Percentiles rank a stretch among this genome's conserved stretches.
phyloP scores from a whole-genome alignment of 2,888 invertebrate species.

The Phasia obesa region DNA sequence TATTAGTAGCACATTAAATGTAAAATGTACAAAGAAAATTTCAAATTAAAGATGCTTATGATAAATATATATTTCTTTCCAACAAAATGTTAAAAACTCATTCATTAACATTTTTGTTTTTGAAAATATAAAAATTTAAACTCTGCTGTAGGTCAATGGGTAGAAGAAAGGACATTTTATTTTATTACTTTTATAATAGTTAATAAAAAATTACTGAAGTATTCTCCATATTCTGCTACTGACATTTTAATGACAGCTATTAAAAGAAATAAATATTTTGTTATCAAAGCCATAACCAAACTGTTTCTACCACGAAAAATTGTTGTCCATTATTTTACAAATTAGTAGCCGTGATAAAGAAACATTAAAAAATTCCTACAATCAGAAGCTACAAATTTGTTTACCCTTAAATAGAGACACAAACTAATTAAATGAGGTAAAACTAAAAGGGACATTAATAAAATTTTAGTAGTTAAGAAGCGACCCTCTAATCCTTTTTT shows the following conservation, averaged over 20 bases:
- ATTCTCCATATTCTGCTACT: not conserved
- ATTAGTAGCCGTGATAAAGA: conserved; percentile 62
- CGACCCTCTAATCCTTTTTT: too few relatives aligned
- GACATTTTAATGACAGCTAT: conserved; percentile 4
- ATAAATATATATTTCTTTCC: too few relatives aligned
- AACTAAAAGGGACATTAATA: conserved; percentile 18
- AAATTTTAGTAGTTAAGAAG: not conserved
- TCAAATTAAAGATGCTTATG: too few relatives aligned
- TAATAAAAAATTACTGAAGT: conserved; percentile 1
- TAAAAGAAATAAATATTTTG: conserved; percentile 22
- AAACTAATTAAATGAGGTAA: conserved; percentile 27
- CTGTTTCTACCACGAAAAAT: not conserved
- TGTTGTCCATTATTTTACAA: conserved; percentile 43
- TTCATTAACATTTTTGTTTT: not conserved
- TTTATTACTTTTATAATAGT: conserved; percentile 5
- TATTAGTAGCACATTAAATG: too few relatives aligned
- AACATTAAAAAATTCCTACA: not conserved
- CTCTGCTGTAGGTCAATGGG: conserved; percentile 46
- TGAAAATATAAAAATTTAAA: not conserved
- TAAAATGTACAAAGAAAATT: too few relatives aligned
- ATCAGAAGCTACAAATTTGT: conserved; percentile 25
- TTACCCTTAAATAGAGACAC: conserved; percentile 26
- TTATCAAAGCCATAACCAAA: conserved; percentile 58
- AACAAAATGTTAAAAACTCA: not conserved
- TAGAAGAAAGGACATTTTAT: conserved; percentile 22